These are phyloP conservation scores for Montipora capricornis DNA, from an alignment of 64 coral and sea anemone genomes.

Conservation along the genomic window DNA sequence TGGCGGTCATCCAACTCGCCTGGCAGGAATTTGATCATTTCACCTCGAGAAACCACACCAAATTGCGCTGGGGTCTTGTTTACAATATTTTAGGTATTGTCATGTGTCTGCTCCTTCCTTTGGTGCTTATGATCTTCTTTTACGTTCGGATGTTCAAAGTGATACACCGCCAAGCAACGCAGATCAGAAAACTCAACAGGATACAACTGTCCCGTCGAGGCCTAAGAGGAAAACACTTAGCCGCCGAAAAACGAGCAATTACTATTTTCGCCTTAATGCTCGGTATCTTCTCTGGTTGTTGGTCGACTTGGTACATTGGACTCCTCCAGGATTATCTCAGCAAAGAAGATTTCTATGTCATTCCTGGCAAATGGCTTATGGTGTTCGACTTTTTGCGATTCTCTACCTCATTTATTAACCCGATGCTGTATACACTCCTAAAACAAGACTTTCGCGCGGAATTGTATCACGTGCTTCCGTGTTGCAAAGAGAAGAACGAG, in stretches of 20 bases:
- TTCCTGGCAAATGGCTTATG: conserved; percentile 42
- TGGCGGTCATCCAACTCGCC: conserved; percentile 74
- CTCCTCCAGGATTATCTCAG: conserved; percentile 50
- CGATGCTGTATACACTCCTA: conserved; percentile 78
- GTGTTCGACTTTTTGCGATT: conserved; percentile 84
- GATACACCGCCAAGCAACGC: conserved; percentile 70
- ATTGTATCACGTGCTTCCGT: conserved; percentile 19
- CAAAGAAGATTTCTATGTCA: neutral
- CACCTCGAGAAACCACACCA: conserved; percentile 20
- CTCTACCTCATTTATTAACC: conserved; percentile 73
- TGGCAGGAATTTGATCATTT: conserved; percentile 83
- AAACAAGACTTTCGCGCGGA: conserved; percentile 77
- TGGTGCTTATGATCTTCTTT: conserved; percentile 71
- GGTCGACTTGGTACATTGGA: conserved; percentile 73
- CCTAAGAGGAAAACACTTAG: conserved; percentile 35
- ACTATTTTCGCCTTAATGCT: conserved; percentile 81
- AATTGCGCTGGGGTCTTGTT: conserved; percentile 66
- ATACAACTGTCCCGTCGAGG: conserved; percentile 22
- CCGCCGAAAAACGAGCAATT: conserved; percentile 72
- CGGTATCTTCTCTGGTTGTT: conserved; percentile 70
- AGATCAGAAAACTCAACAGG: conserved; percentile 64
- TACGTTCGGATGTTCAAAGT: conserved; percentile 84
- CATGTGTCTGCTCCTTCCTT: conserved; percentile 76
- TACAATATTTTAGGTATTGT: conserved; percentile 77
- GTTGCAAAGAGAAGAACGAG: neutral